Percentiles rank a stretch among this genome's conserved stretches.
phyloP scores from a whole-genome alignment of 2,113 vertebrate genomes.

The Chinchilla lanigera region DNA sequence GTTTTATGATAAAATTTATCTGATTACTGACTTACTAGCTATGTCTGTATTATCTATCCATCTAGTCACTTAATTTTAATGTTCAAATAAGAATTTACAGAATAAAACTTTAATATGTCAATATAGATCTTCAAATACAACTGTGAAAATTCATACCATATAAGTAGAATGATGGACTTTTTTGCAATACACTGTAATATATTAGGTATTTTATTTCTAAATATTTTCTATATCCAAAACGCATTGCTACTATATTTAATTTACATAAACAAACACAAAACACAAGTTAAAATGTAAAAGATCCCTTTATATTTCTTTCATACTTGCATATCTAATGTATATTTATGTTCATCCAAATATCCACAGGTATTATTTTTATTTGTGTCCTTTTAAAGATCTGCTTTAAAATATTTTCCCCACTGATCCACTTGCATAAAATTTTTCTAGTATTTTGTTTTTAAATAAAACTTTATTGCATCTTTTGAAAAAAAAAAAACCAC shows the following conservation, averaged over 20 bases:
- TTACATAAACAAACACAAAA: not conserved
- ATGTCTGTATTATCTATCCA: not conserved
- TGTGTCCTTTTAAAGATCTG: not conserved
- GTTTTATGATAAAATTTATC: not conserved
- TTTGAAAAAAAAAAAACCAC: not conserved
- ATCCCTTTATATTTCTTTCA: not conserved
- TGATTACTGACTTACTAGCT: not conserved
- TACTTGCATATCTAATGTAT: not conserved
- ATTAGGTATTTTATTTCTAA: not conserved
- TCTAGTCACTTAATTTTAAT: not conserved
- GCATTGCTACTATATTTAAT: not conserved
- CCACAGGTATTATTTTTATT: not conserved
- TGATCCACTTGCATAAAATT: not conserved
- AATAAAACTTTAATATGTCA: not conserved
- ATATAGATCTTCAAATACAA: not conserved
- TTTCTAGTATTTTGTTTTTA: not conserved
- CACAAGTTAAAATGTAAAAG: not conserved
- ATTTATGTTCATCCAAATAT: not conserved
- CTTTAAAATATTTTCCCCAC: not conserved
- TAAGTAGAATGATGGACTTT: not conserved
- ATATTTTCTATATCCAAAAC: not conserved
- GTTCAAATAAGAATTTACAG: not conserved
- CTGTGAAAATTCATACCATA: not conserved
- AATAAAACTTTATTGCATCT: not conserved
- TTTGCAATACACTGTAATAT: not conserved